Base-by-base conservation (phyloP, 2,797 vertebrate species). In the Pseudomugil gertrudae region DNA sequence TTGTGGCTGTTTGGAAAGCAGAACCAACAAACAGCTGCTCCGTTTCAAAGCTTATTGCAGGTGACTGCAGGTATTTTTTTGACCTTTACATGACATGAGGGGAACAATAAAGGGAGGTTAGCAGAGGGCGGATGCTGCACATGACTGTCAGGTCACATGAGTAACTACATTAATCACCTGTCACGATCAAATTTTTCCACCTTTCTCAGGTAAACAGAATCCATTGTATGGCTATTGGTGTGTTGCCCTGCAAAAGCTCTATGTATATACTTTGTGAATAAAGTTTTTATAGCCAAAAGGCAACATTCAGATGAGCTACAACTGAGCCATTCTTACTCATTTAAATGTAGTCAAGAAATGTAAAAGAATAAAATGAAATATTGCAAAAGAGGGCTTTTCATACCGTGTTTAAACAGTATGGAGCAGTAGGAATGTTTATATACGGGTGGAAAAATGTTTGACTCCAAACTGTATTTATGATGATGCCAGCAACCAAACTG, bases 1-100 rank as follows among this genome's bases (percentile, higher is more conserved):
- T 69, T 65, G 59, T 9, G 10, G 66, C 51, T 71, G 68, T n/a
- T n/a, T 1, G 58, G 55, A 75, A 80, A 80, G 45, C 73, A 63
- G 65, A 80, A 90, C 84, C 68, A 89, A 92, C 84, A 80, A 62
- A 63, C 29, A 40, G 66, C 72, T 27, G 56, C 69, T 55, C 53
- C 59, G 19, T 72, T 67, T 79, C 27, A 72, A 30, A 58, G 47
- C 68, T 53, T 33, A 69, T 66, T 10, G 11, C 60, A 48, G 9
- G 40, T 29, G 13, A 63, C 57, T 33, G 35, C 47, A 65, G 59
- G 58, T 74, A 57, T 72, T 72, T 40, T n/a, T 65, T 26, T 80
- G 74, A 81, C 72, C 66, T 84, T 74, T 64, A 45, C 29, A 0
- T 72, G 81, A 75, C 80, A 78, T 23, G 33, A 57, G 35, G 17